Conservation (phyloP, 2,113 vertebrate genomes). For the Platichthys stellatus region DNA sequence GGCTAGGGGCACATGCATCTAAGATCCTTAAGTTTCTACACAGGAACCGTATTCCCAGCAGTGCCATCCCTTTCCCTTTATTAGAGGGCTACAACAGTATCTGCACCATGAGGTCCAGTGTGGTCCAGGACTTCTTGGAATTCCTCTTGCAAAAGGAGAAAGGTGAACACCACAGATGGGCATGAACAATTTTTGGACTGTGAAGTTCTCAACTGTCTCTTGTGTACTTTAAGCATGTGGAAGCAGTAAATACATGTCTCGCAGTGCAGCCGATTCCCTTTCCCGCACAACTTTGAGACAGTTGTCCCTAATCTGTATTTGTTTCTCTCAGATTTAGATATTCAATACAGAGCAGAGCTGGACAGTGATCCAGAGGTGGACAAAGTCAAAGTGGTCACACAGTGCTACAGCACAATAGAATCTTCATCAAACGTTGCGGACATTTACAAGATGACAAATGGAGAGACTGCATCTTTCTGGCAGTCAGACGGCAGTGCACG, state of each 20-base stretch:
- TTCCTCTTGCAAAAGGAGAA: constrained; percentile 92
- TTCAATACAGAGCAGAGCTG: constrained; percentile 85
- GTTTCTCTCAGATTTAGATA: constrained; percentile 79
- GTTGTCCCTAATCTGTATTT: neutral
- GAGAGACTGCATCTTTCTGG: constrained; percentile 95
- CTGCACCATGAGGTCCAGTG: constrained; percentile 92
- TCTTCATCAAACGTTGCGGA: constrained; percentile 92
- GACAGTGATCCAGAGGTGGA: constrained; percentile 88
- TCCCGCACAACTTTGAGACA: neutral
- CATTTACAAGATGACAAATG: constrained; percentile 94
- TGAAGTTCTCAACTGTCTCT: neutral
- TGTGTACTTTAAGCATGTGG: neutral
- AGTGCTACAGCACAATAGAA: constrained; percentile 94
- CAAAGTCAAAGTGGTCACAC: constrained; percentile 90
- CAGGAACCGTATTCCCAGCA: constrained; percentile 92
- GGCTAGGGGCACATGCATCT: constrained; percentile 87
- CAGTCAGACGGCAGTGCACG: constrained; percentile 96
- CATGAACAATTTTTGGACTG: neutral
- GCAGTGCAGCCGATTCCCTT: neutral
- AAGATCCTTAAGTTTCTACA: constrained; percentile 94
- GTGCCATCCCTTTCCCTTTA: constrained; percentile 90
- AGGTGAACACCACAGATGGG: constrained; percentile 75
- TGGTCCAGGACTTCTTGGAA: constrained; percentile 91
- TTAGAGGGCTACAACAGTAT: constrained; percentile 95
- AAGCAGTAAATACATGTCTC: neutral